Conservation (phyloP, 2,113 vertebrate genomes). For the Coregonus clupeaformis region DNA sequence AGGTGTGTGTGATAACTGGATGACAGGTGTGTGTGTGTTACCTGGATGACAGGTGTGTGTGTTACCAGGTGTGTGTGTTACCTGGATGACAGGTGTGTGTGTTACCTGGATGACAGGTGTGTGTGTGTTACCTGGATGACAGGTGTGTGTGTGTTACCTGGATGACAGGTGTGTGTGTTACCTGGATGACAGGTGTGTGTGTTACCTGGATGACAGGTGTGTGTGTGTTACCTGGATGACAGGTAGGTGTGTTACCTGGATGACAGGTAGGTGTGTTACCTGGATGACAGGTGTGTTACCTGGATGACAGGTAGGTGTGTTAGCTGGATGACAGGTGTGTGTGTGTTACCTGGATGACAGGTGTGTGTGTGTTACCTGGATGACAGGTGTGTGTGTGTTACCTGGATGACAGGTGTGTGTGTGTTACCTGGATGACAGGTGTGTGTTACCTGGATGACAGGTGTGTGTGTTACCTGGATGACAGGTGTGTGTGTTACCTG, state of each 20-base stretch:
- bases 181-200: no score
- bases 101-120: neutral
- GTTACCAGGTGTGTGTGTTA: no score
- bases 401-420: conserved; percentile 78
- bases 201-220: neutral
- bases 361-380: no score
- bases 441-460: no score
- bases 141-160: conserved; percentile 47
- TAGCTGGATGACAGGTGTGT: conserved; percentile 83
- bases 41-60: conserved; percentile 82
- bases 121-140: conserved; percentile 77
- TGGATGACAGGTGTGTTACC: no score
- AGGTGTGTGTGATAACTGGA: no score
- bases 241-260: conserved; percentile 43
- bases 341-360: neutral
- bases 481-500: conserved; percentile 71
- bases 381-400: conserved; percentile 50
- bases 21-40: conserved; percentile 64
- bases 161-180: no score
- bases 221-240: conserved; percentile 77
- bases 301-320: neutral
- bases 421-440: neutral
- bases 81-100: neutral
- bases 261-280: neutral
- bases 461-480: no score